Percentiles rank a stretch among this genome's conserved stretches.
Conservation (phyloP, 2,113 vertebrate genomes). For the human region GRCh38 chr2:62661501-62662000, state of each 20-base stretch:
- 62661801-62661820: neutral
- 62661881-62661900: neutral
- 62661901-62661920: neutral
- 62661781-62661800: neutral
- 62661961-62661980: neutral
- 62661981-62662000: neutral
- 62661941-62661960: neutral
- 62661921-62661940: conserved; percentile 4
- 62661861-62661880: neutral
- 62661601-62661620: neutral
- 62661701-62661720: neutral
- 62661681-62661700: neutral
- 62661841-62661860: neutral
- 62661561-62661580: neutral
- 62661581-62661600: neutral
- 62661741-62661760: neutral
- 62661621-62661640: neutral
- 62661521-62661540: conserved; percentile 7
- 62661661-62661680: conserved; percentile 24
- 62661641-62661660: neutral
- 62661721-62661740: neutral
- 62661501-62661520: conserved; percentile 17
- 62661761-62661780: neutral
- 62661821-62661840: neutral
- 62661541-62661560: conserved; percentile 26